A percentile compares a stretch with the other conserved stretches of the same genome.
These are phyloP conservation scores for Deroplatys truncata DNA, from an alignment of 2,888 invertebrate species.

Conservation along the genomic window DNA sequence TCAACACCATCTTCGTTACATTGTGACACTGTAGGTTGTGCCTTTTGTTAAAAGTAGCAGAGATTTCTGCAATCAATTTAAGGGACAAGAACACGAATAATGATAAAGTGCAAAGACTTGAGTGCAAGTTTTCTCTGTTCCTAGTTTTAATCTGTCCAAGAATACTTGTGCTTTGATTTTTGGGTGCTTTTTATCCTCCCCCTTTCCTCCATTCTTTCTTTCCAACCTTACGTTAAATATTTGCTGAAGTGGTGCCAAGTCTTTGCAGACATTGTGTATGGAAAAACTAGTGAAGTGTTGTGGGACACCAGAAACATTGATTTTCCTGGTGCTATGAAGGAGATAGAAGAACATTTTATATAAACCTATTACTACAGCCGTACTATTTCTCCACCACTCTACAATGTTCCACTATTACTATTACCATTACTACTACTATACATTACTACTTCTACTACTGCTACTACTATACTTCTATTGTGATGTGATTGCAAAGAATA, in stretches of 20 bases:
- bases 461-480: slow-evolving; percentile 5
- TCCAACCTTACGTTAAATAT: no score
- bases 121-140: background rate
- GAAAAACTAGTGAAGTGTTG: background rate
- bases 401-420: background rate
- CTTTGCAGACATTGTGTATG: background rate
- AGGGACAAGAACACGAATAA: background rate
- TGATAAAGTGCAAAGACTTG: background rate
- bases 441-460: background rate
- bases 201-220: no score
- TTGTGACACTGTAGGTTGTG: slow-evolving; percentile 4
- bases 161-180: background rate
- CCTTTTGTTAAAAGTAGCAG: background rate
- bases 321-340: background rate
- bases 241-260: background rate
- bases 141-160: background rate
- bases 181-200: background rate
- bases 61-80: no score
- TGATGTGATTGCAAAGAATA: slow-evolving; percentile 17
- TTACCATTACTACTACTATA: background rate
- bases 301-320: background rate
- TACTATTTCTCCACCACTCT: background rate
- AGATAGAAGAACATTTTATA: background rate
- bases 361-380: background rate
- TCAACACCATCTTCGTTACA: background rate